Evolutionary conservation across 2,113 vertebrate species (phyloP).

Genomic region (Pica pica): DNA sequence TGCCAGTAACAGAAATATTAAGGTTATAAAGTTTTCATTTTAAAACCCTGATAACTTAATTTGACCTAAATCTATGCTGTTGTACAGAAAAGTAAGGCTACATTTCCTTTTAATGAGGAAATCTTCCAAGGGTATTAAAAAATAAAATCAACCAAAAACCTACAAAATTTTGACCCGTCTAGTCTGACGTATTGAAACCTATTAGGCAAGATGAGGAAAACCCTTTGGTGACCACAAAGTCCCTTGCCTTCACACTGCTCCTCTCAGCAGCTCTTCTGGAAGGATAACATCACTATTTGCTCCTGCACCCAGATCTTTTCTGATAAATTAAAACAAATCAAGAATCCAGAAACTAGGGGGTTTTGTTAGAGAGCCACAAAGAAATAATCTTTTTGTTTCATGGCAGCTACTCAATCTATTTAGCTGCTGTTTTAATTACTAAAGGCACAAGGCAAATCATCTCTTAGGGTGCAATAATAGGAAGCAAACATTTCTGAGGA

Average conservation of each 20-base stretch:
- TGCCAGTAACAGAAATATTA: not conserved
- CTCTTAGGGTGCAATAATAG: not conserved
- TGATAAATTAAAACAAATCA: not conserved
- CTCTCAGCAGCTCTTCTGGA: not conserved
- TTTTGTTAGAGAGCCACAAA: not conserved
- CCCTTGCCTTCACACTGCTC: accelerated
- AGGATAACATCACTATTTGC: not conserved
- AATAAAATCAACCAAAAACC: not conserved
- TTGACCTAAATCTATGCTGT: not conserved
- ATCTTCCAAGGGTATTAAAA: not conserved
- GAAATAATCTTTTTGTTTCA: not conserved
- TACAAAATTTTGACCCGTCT: not conserved
- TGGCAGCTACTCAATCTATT: not conserved
- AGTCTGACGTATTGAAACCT: not conserved
- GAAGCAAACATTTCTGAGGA: not conserved
- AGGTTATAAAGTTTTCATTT: not conserved
- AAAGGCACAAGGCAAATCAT: not conserved
- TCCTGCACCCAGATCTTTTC: not conserved
- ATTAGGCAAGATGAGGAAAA: not conserved
- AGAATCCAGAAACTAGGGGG: not conserved
- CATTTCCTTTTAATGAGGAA: not conserved
- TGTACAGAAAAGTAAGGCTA: not conserved
- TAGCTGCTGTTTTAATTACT: not conserved
- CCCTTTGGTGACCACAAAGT: not conserved
- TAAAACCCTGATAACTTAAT: not conserved